Evolutionary conservation across 2,888 invertebrate genomes (phyloP).

Genomic region (Poecilobothrus nobilitatus): DNA sequence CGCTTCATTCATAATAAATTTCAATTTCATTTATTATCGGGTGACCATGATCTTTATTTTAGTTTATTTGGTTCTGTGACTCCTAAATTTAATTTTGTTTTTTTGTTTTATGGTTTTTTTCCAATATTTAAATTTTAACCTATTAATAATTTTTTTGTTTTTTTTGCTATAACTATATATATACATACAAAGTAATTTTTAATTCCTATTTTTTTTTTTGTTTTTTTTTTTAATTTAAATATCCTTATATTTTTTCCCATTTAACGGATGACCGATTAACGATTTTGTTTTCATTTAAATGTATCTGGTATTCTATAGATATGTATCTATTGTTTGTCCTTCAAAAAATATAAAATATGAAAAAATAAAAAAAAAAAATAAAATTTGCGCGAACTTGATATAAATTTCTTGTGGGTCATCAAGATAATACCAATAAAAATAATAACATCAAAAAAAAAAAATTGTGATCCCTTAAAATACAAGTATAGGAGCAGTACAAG

Average conservation of each 20-base stretch:
- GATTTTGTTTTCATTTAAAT: neutral
- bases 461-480: neutral
- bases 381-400: constrained; percentile 2
- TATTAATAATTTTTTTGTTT: neutral
- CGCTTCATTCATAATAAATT: neutral
- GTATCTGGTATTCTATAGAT: neutral
- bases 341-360: too few species aligned
- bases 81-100: neutral
- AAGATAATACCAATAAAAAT: neutral
- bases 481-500: neutral
- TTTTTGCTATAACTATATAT: too few species aligned
- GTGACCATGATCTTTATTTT: neutral
- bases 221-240: neutral
- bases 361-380: neutral
- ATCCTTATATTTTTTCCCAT: neutral
- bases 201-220: neutral
- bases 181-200: neutral
- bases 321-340: neutral
- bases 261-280: constrained; percentile 3
- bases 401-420: constrained; percentile 2
- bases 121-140: neutral
- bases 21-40: neutral
- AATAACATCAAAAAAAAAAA: too few species aligned
- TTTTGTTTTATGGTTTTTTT: too few species aligned
- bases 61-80: too few species aligned